These are phyloP conservation scores for Acrobasis repandana DNA, from an alignment of 2,888 invertebrate genomes.

Conservation along the genomic window DNA sequence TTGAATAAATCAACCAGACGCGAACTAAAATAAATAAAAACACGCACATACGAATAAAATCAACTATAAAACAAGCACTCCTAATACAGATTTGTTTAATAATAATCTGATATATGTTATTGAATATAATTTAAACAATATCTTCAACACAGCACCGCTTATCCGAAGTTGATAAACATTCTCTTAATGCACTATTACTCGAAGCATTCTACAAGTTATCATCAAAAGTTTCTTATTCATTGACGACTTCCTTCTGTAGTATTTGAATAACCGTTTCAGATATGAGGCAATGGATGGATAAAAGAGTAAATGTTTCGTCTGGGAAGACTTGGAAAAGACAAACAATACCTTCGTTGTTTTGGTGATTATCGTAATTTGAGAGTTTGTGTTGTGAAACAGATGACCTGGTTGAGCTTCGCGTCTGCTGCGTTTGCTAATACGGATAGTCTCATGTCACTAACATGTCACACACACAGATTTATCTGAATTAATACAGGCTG, in stretches of 20 bases:
- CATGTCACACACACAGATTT: too few relatives aligned
- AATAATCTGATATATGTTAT: background rate
- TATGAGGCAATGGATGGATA: background rate
- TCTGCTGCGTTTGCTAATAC: background rate
- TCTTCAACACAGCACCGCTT: background rate
- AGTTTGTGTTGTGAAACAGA: constrained; percentile 1
- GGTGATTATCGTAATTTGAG: constrained; percentile 7
- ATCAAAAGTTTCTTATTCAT: background rate
- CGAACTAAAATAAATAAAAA: background rate
- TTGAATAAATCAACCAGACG: too few relatives aligned
- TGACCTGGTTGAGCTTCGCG: background rate
- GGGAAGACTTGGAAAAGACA: constrained; percentile 5
- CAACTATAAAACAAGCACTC: background rate
- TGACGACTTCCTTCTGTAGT: background rate
- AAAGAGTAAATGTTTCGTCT: background rate
- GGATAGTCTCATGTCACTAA: background rate
- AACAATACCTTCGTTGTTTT: background rate
- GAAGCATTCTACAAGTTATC: background rate
- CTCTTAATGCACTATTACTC: background rate
- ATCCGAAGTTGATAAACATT: background rate
- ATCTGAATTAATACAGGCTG: background rate
- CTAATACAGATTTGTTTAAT: background rate
- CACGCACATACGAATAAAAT: background rate
- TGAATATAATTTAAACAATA: background rate
- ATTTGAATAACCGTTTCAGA: background rate